Evolutionary conservation across 1,140 invertebrate species (phyloP).

Genomic region (Pogonomyrmex barbatus): DNA sequence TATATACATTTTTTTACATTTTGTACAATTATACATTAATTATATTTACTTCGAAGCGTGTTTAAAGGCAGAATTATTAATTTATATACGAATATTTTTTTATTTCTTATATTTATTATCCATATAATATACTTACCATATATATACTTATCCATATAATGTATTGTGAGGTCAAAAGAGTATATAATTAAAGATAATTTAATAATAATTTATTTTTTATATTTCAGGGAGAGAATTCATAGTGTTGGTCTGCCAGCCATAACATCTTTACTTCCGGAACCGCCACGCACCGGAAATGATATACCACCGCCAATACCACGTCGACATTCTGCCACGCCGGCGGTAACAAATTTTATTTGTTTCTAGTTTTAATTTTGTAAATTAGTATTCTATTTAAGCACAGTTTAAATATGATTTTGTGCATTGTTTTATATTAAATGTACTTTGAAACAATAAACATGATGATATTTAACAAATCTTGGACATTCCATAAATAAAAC

Average conservation of each 20-base stretch:
- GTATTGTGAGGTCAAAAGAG: background rate
- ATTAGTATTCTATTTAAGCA: background rate
- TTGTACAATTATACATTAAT: background rate
- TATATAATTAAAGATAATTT: background rate
- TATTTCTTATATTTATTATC: background rate
- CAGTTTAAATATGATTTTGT: background rate
- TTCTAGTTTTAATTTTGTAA: slow-evolving; percentile 3
- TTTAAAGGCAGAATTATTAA: background rate
- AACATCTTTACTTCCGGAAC: slow-evolving; percentile 78
- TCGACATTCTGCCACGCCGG: slow-evolving; percentile 82
- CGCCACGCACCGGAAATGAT: slow-evolving; percentile 71
- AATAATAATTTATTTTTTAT: background rate
- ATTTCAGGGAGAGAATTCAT: slow-evolving; percentile 81
- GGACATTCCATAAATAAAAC: background rate
- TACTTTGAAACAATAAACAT: background rate
- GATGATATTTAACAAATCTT: background rate
- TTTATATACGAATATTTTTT: background rate
- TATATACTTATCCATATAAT: too few relatives aligned
- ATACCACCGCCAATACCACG: slow-evolving; percentile 81
- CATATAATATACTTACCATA: too few relatives aligned
- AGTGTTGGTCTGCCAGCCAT: slow-evolving; percentile 80
- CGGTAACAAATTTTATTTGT: slow-evolving; percentile 74
- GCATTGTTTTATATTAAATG: background rate
- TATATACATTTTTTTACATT: background rate
- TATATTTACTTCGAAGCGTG: background rate